phyloP scores from a whole-genome alignment of 2,888 invertebrate species.

The Halictus ligatus region DNA sequence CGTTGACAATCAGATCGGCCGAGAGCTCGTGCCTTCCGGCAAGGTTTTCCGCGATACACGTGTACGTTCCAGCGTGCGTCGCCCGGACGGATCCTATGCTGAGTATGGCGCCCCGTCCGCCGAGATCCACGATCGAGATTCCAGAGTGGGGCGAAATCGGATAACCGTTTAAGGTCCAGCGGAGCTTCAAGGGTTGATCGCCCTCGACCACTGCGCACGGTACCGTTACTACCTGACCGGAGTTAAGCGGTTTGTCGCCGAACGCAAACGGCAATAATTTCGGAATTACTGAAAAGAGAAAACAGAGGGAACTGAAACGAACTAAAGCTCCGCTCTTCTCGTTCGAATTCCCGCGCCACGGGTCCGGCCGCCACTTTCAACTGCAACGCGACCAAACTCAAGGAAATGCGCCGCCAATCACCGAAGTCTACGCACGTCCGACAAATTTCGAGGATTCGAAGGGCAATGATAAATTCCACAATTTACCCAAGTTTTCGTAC shows the following conservation, averaged over 20 bases:
- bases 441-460: accelerated
- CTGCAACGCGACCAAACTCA: not conserved
- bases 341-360: not conserved
- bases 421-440: accelerated
- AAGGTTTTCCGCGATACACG: conserved; percentile 86
- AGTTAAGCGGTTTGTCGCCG: conserved; percentile 87
- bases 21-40: conserved; percentile 86
- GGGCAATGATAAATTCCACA: no score
- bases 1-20: conserved; percentile 86
- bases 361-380: not conserved
- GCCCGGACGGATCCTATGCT: conserved; percentile 86
- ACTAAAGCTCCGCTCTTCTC: not conserved
- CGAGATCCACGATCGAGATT: conserved; percentile 86
- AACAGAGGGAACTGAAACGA: conserved; percentile 39
- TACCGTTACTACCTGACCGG: conserved; percentile 87
- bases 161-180: conserved; percentile 86
- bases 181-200: conserved; percentile 88
- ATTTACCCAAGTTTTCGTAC: no score
- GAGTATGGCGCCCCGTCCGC: conserved; percentile 88
- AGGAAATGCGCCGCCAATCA: not conserved
- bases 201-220: conserved; percentile 88
- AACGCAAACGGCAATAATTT: conserved; percentile 85
- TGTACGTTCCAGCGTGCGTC: conserved; percentile 87
- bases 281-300: conserved; percentile 81
- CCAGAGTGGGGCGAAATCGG: conserved; percentile 84